Evolutionary conservation across 2,797 vertebrate species (phyloP).

Genomic region (Neosilurus mollespiculum): DNA sequence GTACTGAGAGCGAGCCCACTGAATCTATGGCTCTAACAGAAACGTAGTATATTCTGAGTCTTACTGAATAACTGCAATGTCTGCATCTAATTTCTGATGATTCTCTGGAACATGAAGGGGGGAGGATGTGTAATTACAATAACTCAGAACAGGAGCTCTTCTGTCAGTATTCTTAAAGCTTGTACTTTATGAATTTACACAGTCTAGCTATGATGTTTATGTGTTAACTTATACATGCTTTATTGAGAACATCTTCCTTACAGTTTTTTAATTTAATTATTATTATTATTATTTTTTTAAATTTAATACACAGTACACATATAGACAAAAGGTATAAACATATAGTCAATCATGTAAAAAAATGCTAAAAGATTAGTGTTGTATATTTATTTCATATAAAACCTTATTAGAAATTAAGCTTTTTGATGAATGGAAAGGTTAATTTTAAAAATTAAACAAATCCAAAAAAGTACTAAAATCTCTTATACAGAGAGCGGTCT

Average conservation of each 20-base stretch:
- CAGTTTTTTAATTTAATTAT: no score
- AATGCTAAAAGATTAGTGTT: neutral
- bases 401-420: no score
- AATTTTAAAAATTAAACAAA: no score
- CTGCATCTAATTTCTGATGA: constrained; percentile 29
- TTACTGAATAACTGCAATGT: neutral
- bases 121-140: constrained; percentile 26
- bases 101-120: constrained; percentile 5
- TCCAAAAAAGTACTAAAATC: no score
- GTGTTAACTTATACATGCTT: neutral
- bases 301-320: neutral
- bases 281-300: neutral
- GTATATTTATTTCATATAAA: neutral
- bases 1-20: neutral
- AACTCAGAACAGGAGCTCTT: constrained; percentile 23
- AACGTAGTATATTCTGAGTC: neutral
- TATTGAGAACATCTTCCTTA: neutral
- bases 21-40: neutral
- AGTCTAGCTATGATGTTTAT: constrained; percentile 23
- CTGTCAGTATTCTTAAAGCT: constrained; percentile 18
- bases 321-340: no score
- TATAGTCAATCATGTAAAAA: neutral
- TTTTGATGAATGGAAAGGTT: no score
- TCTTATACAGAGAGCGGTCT: no score
- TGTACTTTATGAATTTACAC: constrained; percentile 16